Evolutionary conservation across 1,140 invertebrate species (phyloP).

Genomic region (Pachyrhynchus sulphureomaculatus): DNA sequence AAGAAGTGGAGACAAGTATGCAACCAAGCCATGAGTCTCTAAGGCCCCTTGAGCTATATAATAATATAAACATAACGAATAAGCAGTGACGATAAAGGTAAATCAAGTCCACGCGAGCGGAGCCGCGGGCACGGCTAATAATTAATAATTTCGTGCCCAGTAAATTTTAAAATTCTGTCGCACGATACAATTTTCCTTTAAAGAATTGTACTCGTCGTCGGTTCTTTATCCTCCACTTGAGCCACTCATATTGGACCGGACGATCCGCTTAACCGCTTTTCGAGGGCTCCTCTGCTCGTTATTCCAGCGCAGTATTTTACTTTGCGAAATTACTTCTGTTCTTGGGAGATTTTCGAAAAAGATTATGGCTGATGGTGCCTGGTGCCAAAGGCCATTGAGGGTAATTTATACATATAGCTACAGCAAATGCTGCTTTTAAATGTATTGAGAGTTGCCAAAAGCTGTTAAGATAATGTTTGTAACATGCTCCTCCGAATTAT

Average conservation of each 20-base stretch:
- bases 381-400: constrained; percentile 27
- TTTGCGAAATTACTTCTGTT: constrained; percentile 38
- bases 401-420: constrained; percentile 30
- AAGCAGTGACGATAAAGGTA: too few relatives aligned
- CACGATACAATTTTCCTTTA: too few relatives aligned
- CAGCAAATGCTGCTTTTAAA: constrained; percentile 12
- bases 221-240: neutral
- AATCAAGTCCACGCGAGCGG: too few relatives aligned
- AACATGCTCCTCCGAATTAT: neutral
- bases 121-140: too few relatives aligned
- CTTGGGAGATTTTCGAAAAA: constrained; percentile 38
- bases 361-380: constrained; percentile 33
- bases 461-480: constrained; percentile 24
- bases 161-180: too few relatives aligned
- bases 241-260: constrained; percentile 31
- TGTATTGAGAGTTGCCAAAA: constrained; percentile 26
- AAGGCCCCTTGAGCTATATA: too few relatives aligned
- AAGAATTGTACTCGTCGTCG: too few relatives aligned
- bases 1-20: too few relatives aligned
- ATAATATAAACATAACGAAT: too few relatives aligned
- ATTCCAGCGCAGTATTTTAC: constrained; percentile 37
- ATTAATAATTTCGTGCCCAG: too few relatives aligned
- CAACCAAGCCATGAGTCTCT: too few relatives aligned
- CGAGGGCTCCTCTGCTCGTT: constrained; percentile 33
- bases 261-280: constrained; percentile 36